Conservation (phyloP, 2,888 invertebrate species). For the Branchellion lobata region DNA sequence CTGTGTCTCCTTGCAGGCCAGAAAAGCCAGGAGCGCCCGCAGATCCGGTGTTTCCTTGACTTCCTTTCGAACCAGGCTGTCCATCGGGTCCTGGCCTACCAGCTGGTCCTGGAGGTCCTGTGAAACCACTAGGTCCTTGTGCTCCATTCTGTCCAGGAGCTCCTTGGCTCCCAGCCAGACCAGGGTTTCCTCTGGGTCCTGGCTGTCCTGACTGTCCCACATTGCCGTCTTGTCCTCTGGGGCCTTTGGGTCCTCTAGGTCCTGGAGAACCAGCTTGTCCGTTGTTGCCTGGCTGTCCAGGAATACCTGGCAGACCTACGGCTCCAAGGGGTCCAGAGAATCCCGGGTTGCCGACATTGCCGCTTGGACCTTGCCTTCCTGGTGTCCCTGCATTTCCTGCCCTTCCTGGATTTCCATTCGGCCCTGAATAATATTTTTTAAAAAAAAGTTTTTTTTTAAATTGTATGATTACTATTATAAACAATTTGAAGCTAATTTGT, state of each 20-base stretch:
- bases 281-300: slow-evolving; percentile 44
- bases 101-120: slow-evolving; percentile 36
- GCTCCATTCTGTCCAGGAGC: slow-evolving; percentile 45
- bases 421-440: neutral
- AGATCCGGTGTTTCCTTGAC: slow-evolving; percentile 36
- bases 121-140: slow-evolving; percentile 44
- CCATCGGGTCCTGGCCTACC: slow-evolving; percentile 41
- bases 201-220: slow-evolving; percentile 45
- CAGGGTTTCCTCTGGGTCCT: slow-evolving; percentile 47
- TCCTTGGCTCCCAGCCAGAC: slow-evolving; percentile 45
- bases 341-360: slow-evolving; percentile 47
- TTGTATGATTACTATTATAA: too few relatives aligned
- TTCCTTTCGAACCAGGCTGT: slow-evolving; percentile 35
- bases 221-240: slow-evolving; percentile 43
- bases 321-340: slow-evolving; percentile 44
- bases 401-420: neutral
- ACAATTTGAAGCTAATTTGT: too few relatives aligned
- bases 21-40: slow-evolving; percentile 32
- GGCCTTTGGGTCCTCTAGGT: slow-evolving; percentile 46
- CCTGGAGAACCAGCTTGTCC: slow-evolving; percentile 42
- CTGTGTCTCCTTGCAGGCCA: neutral
- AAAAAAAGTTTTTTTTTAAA: neutral
- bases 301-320: slow-evolving; percentile 53
- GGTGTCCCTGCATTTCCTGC: slow-evolving; percentile 29
- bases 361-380: slow-evolving; percentile 45